These are phyloP conservation scores for Aurelia aurita complex sp. Pacific DNA, from an alignment of 30 jellyfish, hydroid and myxozoan genomes.

Conservation along the genomic window DNA sequence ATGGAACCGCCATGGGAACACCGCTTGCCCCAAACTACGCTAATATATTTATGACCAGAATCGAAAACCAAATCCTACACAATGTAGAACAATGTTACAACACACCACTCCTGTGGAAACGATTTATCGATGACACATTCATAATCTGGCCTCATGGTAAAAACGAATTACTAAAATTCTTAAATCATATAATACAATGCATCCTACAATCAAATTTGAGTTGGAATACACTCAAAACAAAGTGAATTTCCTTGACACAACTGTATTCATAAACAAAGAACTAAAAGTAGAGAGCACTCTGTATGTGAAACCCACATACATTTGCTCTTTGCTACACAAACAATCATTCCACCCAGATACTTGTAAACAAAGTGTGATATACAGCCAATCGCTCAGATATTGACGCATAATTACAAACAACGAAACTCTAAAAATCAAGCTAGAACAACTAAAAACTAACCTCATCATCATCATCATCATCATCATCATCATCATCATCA, in stretches of 20 bases:
- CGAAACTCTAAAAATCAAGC: too few relatives aligned
- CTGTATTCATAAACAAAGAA: not conserved
- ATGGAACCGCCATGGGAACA: too few relatives aligned
- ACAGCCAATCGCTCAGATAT: conserved; percentile 7
- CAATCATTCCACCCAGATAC: not conserved
- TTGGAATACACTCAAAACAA: not conserved
- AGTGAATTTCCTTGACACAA: conserved; percentile 22
- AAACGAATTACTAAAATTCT: not conserved
- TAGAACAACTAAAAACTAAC: not conserved
- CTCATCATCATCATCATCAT: too few relatives aligned
- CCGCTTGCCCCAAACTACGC: too few relatives aligned
- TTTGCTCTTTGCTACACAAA: not conserved
- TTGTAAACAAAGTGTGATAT: not conserved
- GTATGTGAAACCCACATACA: conserved; percentile 2
- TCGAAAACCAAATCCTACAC: too few relatives aligned
- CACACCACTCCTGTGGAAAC: not conserved
- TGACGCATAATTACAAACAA: not conserved
- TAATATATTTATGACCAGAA: too few relatives aligned
- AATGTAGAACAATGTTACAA: not conserved
- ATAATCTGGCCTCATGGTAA: not conserved
- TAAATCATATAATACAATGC: not conserved
- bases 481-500: too few relatives aligned
- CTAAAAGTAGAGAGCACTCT: not conserved
- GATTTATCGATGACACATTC: conserved; percentile 7
- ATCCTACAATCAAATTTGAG: conserved; percentile 1